Percentiles rank a stretch among this genome's conserved stretches.
Conservation (phyloP, 92 coral and sea anemone species). For the Palythoa caribaeorum region DNA sequence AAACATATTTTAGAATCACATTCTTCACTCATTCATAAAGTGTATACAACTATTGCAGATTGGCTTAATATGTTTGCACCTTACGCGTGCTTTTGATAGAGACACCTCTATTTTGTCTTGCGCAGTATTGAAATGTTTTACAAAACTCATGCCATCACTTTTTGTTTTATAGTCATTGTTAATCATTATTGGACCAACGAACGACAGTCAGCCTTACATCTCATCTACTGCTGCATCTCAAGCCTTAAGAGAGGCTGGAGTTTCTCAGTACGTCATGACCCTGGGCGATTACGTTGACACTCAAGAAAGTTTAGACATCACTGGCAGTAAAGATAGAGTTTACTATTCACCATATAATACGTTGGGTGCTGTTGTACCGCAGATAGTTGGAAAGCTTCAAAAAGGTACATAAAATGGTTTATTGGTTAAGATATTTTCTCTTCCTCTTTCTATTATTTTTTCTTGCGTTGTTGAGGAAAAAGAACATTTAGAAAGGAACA, state of each 20-base stretch:
- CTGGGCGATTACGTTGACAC: constrained; percentile 26
- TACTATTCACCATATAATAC: constrained; percentile 10
- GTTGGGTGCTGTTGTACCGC: constrained; percentile 3
- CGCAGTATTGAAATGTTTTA: too few species aligned
- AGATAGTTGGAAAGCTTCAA: constrained; percentile 1
- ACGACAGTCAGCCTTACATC: constrained; percentile 19
- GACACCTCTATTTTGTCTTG: too few species aligned
- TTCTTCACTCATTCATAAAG: too few species aligned
- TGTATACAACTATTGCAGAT: too few species aligned
- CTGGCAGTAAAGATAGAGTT: background rate
- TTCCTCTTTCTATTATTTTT: background rate
- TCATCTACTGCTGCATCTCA: constrained; percentile 36
- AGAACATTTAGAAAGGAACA: too few species aligned
- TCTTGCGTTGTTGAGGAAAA: background rate
- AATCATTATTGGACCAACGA: constrained; percentile 36
- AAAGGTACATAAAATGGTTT: background rate
- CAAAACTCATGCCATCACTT: background rate
- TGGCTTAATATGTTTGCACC: too few species aligned
- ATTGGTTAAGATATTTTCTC: background rate
- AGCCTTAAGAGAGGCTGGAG: constrained; percentile 28
- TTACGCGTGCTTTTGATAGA: too few species aligned
- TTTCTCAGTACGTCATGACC: constrained; percentile 24
- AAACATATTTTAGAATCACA: too few species aligned
- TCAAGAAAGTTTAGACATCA: constrained; percentile 22
- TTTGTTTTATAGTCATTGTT: background rate